phyloP scores from a whole-genome alignment of 1,140 invertebrate species.

The Aradophagus sp. region DNA sequence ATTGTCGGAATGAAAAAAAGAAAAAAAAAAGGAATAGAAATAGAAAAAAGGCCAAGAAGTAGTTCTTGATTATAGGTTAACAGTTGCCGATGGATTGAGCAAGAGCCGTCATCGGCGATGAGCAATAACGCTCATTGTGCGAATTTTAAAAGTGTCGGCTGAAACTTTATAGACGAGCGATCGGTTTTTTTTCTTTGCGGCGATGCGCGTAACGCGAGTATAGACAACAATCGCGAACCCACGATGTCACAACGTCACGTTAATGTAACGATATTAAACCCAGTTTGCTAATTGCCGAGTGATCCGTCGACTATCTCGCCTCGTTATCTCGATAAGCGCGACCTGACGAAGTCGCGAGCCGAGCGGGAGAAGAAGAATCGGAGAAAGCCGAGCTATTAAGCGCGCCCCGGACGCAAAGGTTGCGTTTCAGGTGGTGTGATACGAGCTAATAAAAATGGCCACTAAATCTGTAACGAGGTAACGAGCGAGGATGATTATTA shows the following conservation, averaged over 20 bases:
- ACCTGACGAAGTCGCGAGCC: constrained; percentile 10
- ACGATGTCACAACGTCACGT: constrained; percentile 35
- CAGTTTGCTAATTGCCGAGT: constrained; percentile 31
- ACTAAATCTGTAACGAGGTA: constrained; percentile 28
- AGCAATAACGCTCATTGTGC: constrained; percentile 52
- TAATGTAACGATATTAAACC: constrained; percentile 42
- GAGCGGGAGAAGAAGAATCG: constrained; percentile 27
- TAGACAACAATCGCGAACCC: constrained; percentile 19
- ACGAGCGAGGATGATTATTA: constrained; percentile 25
- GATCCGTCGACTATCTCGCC: constrained; percentile 1
- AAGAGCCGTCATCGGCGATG: constrained; percentile 44
- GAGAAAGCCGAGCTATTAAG: background rate
- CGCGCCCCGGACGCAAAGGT: too few relatives aligned
- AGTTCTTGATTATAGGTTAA: constrained; percentile 57
- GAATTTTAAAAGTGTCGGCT: constrained; percentile 37
- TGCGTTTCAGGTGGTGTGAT: constrained; percentile 20
- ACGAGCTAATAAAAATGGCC: constrained; percentile 18
- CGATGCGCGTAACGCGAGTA: constrained; percentile 31
- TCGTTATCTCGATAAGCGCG: constrained; percentile 20
- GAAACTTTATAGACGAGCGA: constrained; percentile 29
- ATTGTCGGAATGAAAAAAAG: constrained; percentile 45
- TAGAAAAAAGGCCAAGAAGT: too few relatives aligned
- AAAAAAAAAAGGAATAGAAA: too few relatives aligned
- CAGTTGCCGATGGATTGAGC: constrained; percentile 39
- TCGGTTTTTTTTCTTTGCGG: constrained; percentile 21